phyloP scores from a whole-genome alignment of 1,140 invertebrate genomes.

The Amyelois transitella region DNA sequence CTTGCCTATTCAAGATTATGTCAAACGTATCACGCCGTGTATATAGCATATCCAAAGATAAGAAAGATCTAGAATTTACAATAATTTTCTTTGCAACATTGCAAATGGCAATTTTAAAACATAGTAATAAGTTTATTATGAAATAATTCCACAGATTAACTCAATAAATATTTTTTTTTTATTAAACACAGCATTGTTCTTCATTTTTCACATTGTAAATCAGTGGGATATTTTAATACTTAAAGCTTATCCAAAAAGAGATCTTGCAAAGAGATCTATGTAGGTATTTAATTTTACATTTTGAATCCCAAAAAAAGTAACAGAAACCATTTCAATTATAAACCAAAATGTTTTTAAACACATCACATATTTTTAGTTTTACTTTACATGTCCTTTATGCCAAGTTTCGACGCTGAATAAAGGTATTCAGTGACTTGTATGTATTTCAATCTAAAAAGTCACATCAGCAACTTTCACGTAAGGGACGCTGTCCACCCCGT shows the following conservation, averaged over 20 bases:
- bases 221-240: too few relatives aligned
- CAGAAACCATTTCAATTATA: too few relatives aligned
- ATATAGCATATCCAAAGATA: constrained; percentile 39
- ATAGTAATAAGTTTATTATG: background rate
- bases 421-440: too few relatives aligned
- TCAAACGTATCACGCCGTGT: constrained; percentile 17
- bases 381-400: too few relatives aligned
- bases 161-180: constrained; percentile 21
- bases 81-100: constrained; percentile 6
- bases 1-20: constrained; percentile 37
- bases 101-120: background rate
- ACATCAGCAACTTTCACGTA: background rate
- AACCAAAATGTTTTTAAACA: too few relatives aligned
- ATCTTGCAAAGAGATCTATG: too few relatives aligned
- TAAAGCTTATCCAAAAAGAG: background rate
- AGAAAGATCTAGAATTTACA: background rate
- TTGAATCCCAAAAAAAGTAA: too few relatives aligned
- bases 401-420: too few relatives aligned
- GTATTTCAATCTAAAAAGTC: too few relatives aligned
- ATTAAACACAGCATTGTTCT: constrained; percentile 4
- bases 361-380: too few relatives aligned
- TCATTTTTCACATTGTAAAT: background rate
- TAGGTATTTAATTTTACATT: too few relatives aligned
- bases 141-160: constrained; percentile 14
- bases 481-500: background rate